phyloP scores from a whole-genome alignment of 1,140 invertebrate species.

The Diuraphis noxia region DNA sequence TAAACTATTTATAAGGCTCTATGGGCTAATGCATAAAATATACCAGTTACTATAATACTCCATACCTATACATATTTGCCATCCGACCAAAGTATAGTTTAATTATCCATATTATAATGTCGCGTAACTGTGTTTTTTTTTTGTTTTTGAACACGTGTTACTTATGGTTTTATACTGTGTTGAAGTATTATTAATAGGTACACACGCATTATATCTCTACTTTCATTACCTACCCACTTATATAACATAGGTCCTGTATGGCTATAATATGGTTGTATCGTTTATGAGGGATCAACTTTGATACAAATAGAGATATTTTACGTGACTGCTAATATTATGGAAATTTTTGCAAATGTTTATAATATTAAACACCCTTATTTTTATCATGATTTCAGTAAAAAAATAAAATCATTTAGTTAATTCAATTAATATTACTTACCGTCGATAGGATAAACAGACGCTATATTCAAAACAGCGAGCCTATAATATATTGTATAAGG shows the following conservation, averaged over 20 bases:
- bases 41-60: neutral
- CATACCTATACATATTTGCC: neutral
- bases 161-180: neutral
- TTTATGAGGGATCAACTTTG: neutral
- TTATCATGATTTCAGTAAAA: neutral
- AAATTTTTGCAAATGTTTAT: neutral
- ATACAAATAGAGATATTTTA: neutral
- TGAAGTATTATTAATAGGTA: neutral
- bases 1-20: neutral
- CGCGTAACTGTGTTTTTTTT: neutral
- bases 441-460: neutral
- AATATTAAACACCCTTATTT: neutral
- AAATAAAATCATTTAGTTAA: neutral
- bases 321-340: neutral
- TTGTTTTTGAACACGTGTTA: neutral
- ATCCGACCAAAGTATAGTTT: slow-evolving; percentile 26
- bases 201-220: too few species aligned
- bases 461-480: neutral
- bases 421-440: neutral
- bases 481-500: neutral
- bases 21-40: slow-evolving; percentile 23
- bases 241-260: neutral
- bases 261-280: neutral
- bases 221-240: neutral
- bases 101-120: slow-evolving; percentile 32